Evolutionary conservation across 2,888 invertebrate genomes (phyloP), one percentile per base, ranked within the genome.

Genomic region (Cremastobaeus sp.): DNA sequence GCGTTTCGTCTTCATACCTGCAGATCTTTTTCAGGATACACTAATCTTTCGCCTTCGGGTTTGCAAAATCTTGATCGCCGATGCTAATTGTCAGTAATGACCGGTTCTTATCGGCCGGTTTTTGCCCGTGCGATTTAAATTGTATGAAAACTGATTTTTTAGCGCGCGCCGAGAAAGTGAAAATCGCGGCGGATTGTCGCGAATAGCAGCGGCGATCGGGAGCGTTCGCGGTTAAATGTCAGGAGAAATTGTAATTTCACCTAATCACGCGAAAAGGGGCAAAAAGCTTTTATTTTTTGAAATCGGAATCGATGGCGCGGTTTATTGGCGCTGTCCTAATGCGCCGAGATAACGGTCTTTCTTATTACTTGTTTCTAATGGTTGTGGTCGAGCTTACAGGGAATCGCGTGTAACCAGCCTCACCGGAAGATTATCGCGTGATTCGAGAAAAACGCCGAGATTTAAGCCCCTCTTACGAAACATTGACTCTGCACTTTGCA

Each of bases 361-460:
- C 75, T 72, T 76, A 59, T 75, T 73, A 66, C 57, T 74, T 62
- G 73, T 73, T 73, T 75, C 77, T 75, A 73, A 76, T 77, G 70
- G 62, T 62, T 71, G 74, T 37, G 64, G 68, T 62, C 57, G 62
- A 75, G 73, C 70, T 76, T 77, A 70, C 75, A 75, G 54, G 34
- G 70, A 75, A 75, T 60, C 47, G 69, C 72, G 76, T 76, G 50
- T 72, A 72, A 47, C 32, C 65, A 52, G 60, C 60, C 71, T 76
- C 65, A 50, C 74, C 78, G 78, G 76, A 77, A 77, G 76, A 77
- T 78, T 76, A 78, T 79, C 79, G 65, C 76, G 76, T 76, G 74
- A 70, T 75, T 65, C 54, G 52, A 73, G 74, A 76, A 76, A 76
- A 77, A 69, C 65, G 57, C 11, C 37, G 41, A 41, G 66, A 70